Percentiles rank a stretch among this genome's conserved stretches.
Conservation (phyloP, 2,797 vertebrate species). For the Enteromius viviparus region DNA sequence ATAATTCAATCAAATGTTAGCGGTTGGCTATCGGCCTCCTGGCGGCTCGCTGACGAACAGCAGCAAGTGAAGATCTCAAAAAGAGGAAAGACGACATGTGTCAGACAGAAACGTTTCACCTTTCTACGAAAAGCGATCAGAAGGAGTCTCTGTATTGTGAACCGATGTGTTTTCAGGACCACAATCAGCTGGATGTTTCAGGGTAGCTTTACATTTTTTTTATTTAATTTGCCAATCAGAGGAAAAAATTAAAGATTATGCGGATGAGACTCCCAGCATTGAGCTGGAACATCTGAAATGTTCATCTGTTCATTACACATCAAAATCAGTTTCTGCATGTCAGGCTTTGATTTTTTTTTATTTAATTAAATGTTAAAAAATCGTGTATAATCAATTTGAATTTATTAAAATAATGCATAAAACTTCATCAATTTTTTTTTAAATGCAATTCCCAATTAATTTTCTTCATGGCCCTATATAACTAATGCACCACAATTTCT, state of each 20-base stretch:
- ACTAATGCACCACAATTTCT: no score
- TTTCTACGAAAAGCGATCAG: neutral
- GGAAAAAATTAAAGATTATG: neutral
- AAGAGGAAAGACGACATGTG: neutral
- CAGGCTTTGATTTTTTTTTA: neutral
- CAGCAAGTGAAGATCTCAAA: neutral
- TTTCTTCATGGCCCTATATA: no score
- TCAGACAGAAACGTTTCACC: neutral
- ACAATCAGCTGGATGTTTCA: neutral
- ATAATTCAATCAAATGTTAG: slow-evolving; percentile 54
- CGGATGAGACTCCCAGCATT: neutral
- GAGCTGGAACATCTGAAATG: neutral
- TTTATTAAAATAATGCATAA: no score
- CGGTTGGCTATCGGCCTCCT: neutral
- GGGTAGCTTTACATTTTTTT: neutral
- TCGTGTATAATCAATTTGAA: no score
- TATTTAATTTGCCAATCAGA: neutral
- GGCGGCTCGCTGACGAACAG: neutral
- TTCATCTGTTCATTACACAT: slow-evolving; percentile 13
- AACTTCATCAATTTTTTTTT: no score
- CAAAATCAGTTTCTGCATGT: neutral
- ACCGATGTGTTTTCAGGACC: neutral
- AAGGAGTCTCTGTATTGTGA: neutral
- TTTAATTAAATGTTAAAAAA: no score
- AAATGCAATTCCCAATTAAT: no score